These are phyloP conservation scores for Sapayoa aenigma DNA, from an alignment of 2,113 vertebrate genomes.

Conservation along the genomic window DNA sequence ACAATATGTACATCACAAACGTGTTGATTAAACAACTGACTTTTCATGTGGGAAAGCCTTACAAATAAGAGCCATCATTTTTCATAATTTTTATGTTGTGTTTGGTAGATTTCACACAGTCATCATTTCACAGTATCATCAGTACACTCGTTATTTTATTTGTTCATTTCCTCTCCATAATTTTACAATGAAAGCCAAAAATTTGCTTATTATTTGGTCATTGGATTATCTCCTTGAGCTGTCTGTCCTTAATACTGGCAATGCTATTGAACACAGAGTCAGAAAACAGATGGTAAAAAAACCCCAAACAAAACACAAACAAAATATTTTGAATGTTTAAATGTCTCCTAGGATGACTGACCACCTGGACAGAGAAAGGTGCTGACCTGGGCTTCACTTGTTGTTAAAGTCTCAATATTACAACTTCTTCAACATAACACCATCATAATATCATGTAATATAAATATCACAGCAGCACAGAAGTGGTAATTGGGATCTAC, in stretches of 20 bases:
- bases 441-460: not conserved
- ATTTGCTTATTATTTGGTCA: not conserved
- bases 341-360: not conserved
- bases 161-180: not conserved
- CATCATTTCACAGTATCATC: not conserved
- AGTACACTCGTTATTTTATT: not conserved
- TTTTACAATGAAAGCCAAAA: not conserved
- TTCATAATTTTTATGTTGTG: not conserved
- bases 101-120: not conserved
- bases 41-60: not conserved
- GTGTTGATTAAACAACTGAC: not conserved
- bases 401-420: not conserved
- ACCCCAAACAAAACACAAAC: rapidly evolving
- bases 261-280: too few species aligned
- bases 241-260: not conserved
- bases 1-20: rapidly evolving
- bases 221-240: not conserved
- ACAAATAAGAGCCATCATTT: not conserved
- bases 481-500: not conserved
- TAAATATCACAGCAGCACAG: not conserved
- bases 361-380: not conserved
- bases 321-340: not conserved
- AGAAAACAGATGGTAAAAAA: too few species aligned
- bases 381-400: not conserved
- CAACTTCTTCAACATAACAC: not conserved